These are phyloP conservation scores for Premnoplex brunnescens DNA, from an alignment of 2,797 vertebrate species.

Conservation along the genomic window DNA sequence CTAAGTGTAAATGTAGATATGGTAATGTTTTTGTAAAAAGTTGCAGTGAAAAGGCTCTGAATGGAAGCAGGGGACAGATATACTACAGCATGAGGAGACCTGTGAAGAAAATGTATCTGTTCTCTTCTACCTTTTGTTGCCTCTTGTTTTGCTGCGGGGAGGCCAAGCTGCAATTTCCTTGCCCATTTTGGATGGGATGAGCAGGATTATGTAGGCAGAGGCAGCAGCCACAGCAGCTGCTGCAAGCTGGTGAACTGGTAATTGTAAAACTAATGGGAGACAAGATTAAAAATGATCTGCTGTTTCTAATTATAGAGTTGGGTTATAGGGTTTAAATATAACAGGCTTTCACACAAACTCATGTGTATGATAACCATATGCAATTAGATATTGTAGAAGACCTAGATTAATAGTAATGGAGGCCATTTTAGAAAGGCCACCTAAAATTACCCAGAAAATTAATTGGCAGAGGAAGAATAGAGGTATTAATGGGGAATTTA, in stretches of 20 bases:
- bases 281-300: background rate
- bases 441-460: slow-evolving; percentile 44
- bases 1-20: background rate
- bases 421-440: slow-evolving; percentile 38
- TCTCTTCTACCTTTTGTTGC: background rate
- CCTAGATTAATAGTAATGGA: slow-evolving; percentile 45
- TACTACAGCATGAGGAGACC: rapidly evolving
- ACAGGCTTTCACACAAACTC: slow-evolving; percentile 34
- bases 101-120: background rate
- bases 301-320: background rate
- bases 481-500: background rate
- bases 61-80: background rate
- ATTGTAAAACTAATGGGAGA: background rate
- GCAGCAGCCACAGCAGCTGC: background rate
- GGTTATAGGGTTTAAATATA: slow-evolving; percentile 29
- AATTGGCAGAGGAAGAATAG: background rate
- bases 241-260: background rate
- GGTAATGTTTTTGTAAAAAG: background rate
- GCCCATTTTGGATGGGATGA: background rate
- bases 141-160: background rate
- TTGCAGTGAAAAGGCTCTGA: background rate
- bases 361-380: background rate
- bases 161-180: background rate
- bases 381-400: slow-evolving; percentile 27
- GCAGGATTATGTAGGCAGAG: background rate